These are phyloP conservation scores for Portevinia maculata DNA, from an alignment of 2,888 invertebrate species.

Conservation along the genomic window DNA sequence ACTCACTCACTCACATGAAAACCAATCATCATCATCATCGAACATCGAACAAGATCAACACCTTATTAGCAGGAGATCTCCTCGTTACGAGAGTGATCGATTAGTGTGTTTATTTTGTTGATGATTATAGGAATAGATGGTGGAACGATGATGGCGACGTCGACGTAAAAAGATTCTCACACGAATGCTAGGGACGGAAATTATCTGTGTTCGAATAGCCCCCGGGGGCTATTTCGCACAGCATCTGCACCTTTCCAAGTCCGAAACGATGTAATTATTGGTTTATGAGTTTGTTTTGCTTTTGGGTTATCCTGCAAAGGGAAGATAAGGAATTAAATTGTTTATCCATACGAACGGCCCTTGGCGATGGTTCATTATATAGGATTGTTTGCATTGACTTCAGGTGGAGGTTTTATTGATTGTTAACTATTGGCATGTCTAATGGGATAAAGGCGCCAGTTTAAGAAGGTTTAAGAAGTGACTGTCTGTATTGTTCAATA, in stretches of 20 bases:
- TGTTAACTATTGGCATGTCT: background rate
- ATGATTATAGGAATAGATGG: constrained; percentile 62
- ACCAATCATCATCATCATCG: constrained; percentile 45
- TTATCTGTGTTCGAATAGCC: constrained; percentile 29
- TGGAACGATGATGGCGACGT: constrained; percentile 13
- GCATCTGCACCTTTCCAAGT: constrained; percentile 49
- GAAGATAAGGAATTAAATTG: background rate
- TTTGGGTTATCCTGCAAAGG: constrained; percentile 11
- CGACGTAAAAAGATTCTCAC: constrained; percentile 34
- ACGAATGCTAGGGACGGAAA: constrained; percentile 55
- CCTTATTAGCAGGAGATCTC: constrained; percentile 72
- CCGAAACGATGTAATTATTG: constrained; percentile 64
- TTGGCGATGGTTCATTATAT: background rate
- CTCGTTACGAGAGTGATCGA: constrained; percentile 73
- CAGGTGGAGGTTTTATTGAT: background rate
- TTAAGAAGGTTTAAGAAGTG: background rate
- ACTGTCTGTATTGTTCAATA: no score
- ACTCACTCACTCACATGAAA: constrained; percentile 26
- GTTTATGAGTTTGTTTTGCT: constrained; percentile 34
- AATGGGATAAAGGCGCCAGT: no score
- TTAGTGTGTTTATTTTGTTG: constrained; percentile 73
- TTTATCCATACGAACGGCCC: background rate
- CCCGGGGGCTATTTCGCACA: constrained; percentile 44
- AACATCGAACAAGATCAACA: constrained; percentile 73
- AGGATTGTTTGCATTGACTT: constrained; percentile 12